Evolutionary conservation across 2,888 invertebrate species (phyloP), one percentile per base, ranked within the genome.

Genomic region (Agrotis puta): DNA sequence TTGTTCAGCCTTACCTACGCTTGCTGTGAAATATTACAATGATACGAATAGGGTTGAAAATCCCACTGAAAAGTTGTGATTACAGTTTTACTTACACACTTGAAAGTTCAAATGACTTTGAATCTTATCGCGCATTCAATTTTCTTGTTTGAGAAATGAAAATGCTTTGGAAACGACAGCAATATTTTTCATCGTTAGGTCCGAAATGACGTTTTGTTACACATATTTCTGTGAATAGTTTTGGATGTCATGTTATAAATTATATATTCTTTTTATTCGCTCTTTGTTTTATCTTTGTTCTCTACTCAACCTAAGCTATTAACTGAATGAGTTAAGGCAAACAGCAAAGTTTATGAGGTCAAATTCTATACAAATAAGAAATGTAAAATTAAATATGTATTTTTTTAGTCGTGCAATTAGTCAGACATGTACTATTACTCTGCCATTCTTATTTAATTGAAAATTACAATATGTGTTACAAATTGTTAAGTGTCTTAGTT

Each of bases 11-110:
- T 57, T 63, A 71, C 79, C 54, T 63, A 71, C 58, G 72, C 58
- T 73, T 39, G 27, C 57, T 33, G 74, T 84, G 77, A 84, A 83
- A 83, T 84, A 85, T 85, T 81, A 64, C 71, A 58, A 72, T 71
- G 67, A 61, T 72, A 74, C 67, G 75, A 74, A 72, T 58, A 72
- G 71, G 70, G 77, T 75, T 71, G 56, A 82, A 81, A 79, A 70
- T 81, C 74, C 33, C 58, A 9, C 81, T 68, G 76, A 53, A 66
- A 57, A 22, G 18, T 47, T 66, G 61, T 71, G 82, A 84, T 82
- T 84, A 80, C 57, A 81, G 66, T 76, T 77, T 78, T 69, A 79
- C 73, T 67, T 71, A 57, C 33, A 53, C 7, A 57, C 22, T 11
- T 50, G 4, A 64, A 48, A 57, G 56, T 79, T 61, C 13, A 62